Evolutionary conservation across 2,797 vertebrate genomes (phyloP).

Genomic region (Holocentrus rufus): DNA sequence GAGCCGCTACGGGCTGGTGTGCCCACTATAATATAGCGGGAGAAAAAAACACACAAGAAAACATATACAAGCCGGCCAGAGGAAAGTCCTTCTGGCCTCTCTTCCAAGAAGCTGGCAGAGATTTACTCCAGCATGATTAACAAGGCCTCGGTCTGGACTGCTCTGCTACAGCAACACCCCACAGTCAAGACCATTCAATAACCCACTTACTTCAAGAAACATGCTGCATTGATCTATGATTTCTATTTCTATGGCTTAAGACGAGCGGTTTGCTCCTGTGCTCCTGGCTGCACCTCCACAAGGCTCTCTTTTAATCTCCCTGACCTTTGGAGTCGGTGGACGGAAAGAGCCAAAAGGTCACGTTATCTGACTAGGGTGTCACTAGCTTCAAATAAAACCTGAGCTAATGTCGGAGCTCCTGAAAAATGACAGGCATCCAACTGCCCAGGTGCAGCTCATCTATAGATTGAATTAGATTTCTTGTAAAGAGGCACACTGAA

Average conservation of each 20-base stretch:
- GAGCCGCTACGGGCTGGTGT: conserved; percentile 20
- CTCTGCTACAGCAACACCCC: background rate
- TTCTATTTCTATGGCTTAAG: conserved; percentile 41
- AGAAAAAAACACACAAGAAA: conserved; percentile 5
- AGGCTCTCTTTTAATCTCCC: conserved; percentile 43
- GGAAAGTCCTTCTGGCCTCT: background rate
- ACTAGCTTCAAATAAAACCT: conserved; percentile 52
- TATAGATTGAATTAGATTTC: conserved; percentile 9
- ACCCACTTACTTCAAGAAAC: background rate
- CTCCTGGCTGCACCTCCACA: conserved; percentile 27
- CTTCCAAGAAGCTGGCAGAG: too few species aligned
- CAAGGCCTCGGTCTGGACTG: background rate
- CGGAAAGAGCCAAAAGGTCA: conserved; percentile 54
- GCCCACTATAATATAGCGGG: background rate
- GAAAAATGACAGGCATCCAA: conserved; percentile 15
- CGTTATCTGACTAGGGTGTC: conserved; percentile 45
- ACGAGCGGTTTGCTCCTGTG: conserved; percentile 15
- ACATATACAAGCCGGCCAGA: background rate
- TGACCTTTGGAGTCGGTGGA: conserved; percentile 59
- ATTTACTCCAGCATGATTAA: too few species aligned
- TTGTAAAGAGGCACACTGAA: background rate
- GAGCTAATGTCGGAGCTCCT: background rate
- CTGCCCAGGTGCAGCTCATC: conserved; percentile 13
- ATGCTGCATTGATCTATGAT: conserved; percentile 19
- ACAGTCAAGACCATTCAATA: conserved; percentile 7